phyloP scores from a whole-genome alignment of 2,888 invertebrate genomes.

The Cephus pulcher region DNA sequence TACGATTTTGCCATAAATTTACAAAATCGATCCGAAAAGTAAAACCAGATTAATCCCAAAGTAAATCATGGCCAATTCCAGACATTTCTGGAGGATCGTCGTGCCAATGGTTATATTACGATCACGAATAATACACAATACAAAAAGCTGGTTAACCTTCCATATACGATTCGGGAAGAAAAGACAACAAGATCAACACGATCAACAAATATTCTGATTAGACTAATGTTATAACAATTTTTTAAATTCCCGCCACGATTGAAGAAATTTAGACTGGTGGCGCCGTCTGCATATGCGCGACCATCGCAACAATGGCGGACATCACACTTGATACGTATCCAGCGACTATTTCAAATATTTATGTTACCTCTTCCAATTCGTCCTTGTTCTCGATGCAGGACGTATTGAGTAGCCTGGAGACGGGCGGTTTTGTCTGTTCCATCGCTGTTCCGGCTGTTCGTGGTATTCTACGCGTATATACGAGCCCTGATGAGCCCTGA shows the following conservation, averaged over 20 bases:
- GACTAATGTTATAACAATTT: slow-evolving; percentile 71
- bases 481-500: slow-evolving; percentile 58
- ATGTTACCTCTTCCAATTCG: slow-evolving; percentile 89
- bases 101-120: not conserved
- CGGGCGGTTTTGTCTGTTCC: slow-evolving; percentile 65
- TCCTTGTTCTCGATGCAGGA: slow-evolving; percentile 89
- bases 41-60: not conserved
- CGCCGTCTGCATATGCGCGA: slow-evolving; percentile 68
- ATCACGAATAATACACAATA: not conserved
- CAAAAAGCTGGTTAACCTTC: too few relatives aligned
- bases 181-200: not conserved
- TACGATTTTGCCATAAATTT: not conserved
- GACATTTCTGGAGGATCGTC: not conserved
- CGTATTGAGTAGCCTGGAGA: slow-evolving; percentile 83
- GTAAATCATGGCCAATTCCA: not conserved
- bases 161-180: too few relatives aligned
- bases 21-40: not conserved
- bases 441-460: slow-evolving; percentile 50
- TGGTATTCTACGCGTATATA: slow-evolving; percentile 42
- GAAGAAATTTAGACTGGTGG: slow-evolving; percentile 31
- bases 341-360: slow-evolving; percentile 59
- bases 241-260: slow-evolving; percentile 71
- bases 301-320: slow-evolving; percentile 68
- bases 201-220: not conserved
- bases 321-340: slow-evolving; percentile 59